Percentiles rank a stretch among this genome's conserved stretches.
Conservation (phyloP, 2,888 invertebrate species). For the Neria commutata region DNA sequence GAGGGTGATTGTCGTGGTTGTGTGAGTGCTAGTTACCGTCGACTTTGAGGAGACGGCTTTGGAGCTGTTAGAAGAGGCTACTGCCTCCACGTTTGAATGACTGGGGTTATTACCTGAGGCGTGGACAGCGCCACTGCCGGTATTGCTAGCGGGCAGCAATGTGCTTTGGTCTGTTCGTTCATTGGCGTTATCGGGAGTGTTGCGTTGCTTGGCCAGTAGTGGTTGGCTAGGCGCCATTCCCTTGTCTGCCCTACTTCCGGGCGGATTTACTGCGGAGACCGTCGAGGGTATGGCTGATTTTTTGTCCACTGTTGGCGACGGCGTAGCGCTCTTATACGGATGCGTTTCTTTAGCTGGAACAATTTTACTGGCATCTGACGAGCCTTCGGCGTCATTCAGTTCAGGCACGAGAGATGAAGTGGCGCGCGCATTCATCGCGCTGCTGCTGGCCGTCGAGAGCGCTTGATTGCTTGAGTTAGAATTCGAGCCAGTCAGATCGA, state of each 20-base stretch:
- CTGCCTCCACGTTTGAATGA: conserved; percentile 20
- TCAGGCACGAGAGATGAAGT: conserved; percentile 44
- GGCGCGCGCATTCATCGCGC: conserved; percentile 35
- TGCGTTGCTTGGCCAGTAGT: conserved; percentile 43
- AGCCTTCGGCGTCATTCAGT: conserved; percentile 51
- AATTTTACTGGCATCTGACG: conserved; percentile 44
- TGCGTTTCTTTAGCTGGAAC: conserved; percentile 33
- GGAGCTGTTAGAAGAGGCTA: conserved; percentile 30
- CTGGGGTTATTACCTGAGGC: conserved; percentile 42
- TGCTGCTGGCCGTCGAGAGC: conserved; percentile 48
- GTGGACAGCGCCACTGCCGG: conserved; percentile 1
- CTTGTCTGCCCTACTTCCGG: conserved; percentile 31
- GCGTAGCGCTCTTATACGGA: conserved; percentile 37
- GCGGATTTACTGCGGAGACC: conserved; percentile 7
- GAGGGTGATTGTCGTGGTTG: no score
- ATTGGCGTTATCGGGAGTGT: conserved; percentile 38
- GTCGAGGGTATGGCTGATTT: conserved; percentile 42
- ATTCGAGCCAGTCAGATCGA: conserved; percentile 60
- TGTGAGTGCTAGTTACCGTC: background rate
- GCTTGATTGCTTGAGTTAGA: conserved; percentile 59
- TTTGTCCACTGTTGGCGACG: conserved; percentile 39
- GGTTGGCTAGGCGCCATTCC: conserved; percentile 39
- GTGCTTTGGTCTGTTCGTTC: conserved; percentile 42
- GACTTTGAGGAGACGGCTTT: background rate
- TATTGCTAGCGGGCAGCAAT: conserved; percentile 24